Evolutionary conservation across 1,140 invertebrate species (phyloP).

Genomic region (Nomia melanderi): DNA sequence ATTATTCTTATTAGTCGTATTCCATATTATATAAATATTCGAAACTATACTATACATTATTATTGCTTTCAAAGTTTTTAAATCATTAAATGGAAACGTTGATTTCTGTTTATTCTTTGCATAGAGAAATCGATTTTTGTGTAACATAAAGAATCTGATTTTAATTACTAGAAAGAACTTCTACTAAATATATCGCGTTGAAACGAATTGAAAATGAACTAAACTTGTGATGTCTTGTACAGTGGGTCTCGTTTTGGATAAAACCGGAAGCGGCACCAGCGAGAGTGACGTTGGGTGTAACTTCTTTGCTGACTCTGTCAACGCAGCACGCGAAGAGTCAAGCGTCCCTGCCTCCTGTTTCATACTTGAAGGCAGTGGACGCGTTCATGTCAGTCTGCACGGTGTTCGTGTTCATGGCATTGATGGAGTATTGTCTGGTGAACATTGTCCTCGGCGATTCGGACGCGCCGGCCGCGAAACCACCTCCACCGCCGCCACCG

Average conservation of each 20-base stretch:
- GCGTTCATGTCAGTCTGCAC: slow-evolving; percentile 96
- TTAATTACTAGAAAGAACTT: no score
- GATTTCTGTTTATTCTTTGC: no score
- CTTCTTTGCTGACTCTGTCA: slow-evolving; percentile 92
- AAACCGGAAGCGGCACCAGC: slow-evolving; percentile 94
- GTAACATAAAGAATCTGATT: no score
- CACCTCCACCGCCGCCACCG: slow-evolving; percentile 71
- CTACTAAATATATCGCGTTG: no score
- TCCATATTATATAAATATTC: no score
- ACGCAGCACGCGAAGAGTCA: slow-evolving; percentile 96
- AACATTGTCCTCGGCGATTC: slow-evolving; percentile 93
- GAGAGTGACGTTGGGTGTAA: slow-evolving; percentile 94
- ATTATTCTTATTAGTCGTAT: no score
- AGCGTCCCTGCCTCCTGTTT: slow-evolving; percentile 92
- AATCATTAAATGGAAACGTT: no score
- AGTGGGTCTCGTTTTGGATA: slow-evolving; percentile 97
- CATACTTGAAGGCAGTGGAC: slow-evolving; percentile 94
- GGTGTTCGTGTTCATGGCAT: slow-evolving; percentile 94
- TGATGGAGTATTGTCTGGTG: slow-evolving; percentile 96
- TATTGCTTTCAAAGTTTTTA: no score
- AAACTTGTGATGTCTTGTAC: slow-evolving; percentile 5
- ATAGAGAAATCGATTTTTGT: no score
- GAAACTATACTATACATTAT: no score
- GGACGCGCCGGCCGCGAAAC: slow-evolving; percentile 81
- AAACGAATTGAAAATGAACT: background rate